Base-by-base conservation (phyloP, 1,140 invertebrate genomes). In the Drosophila takahashii region DNA sequence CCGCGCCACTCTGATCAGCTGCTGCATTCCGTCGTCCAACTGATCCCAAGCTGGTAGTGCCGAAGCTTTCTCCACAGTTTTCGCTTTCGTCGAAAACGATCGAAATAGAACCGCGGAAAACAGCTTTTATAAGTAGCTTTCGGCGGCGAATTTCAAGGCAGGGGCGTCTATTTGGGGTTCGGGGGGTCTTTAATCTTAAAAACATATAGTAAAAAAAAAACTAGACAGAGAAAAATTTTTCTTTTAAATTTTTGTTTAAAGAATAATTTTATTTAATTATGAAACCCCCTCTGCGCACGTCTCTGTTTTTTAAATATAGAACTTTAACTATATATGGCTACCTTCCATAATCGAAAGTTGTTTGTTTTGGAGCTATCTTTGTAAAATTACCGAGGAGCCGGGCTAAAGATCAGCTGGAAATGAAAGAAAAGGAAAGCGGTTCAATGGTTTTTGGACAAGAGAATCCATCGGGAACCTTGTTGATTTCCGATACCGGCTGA, bases 1-100 rank as follows among this genome's bases (percentile, higher is more conserved):
- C 37, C 41, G 65, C 41, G 53, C 70, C 26, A 39, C 52, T 52
- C 62, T 60, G 3, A 65, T 44, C 29, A 86, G 47, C 79, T 81
- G 79, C 62, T 79, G 58, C 83, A 87, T 85, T 26, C 6, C 50
- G 32, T 39, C 44, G 44, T 52, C 51, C 27, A 76, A 70, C 48
- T 56, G 22, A 56, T 45, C 37, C 16, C 29, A 36, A 44, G 61
- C 26, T 13, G 16, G 22, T 13, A 18, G 61, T 37, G 32, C 16
- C 61, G 10, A 15, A 66, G 62, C 62, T 69, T 69, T 61, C 18
- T 48, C 7, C 26, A 11, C 29, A 36, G 58, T 18, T 64, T 52
- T 52, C 45, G 32, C 52, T 58, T 51, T 65, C 60, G 27, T 16
- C 36, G 41, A 9, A 42, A 50, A 74, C 52, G 53, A 41, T 32